Conservation (phyloP, 1,140 invertebrate genomes). For the Bombus waltoni region DNA sequence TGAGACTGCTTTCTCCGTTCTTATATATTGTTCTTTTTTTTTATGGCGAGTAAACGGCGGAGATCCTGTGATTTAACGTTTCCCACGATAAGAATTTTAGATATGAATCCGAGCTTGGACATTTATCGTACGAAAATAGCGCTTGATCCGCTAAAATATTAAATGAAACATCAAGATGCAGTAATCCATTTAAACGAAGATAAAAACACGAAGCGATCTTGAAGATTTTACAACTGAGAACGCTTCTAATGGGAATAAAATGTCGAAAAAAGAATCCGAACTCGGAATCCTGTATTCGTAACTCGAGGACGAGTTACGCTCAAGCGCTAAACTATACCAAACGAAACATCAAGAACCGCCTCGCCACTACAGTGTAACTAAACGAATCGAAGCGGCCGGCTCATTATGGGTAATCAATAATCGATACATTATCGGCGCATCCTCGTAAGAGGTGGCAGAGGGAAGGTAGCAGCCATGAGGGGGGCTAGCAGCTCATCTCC, state of each 20-base stretch:
- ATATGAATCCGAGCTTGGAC: too few relatives aligned
- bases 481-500: constrained; percentile 74
- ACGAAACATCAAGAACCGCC: not conserved
- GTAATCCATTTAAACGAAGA: not conserved
- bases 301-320: not conserved
- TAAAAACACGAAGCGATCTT: not conserved
- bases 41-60: not conserved
- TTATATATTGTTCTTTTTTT: not conserved
- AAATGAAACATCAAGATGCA: not conserved
- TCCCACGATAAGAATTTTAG: not conserved
- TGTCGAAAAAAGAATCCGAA: not conserved
- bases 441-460: constrained; percentile 26
- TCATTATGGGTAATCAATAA: constrained; percentile 80
- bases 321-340: not conserved
- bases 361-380: too few relatives aligned
- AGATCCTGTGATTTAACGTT: not conserved
- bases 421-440: constrained; percentile 75
- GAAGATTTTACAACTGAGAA: not conserved
- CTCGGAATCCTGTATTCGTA: not conserved
- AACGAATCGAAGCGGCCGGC: constrained; percentile 64
- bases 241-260: not conserved
- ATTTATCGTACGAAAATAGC: not conserved
- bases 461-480: constrained; percentile 30
- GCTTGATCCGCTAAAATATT: not conserved
- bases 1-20: not conserved